Evolutionary conservation across 2,113 vertebrate species (phyloP).

Genomic region (Chaenocephalus aceratus): DNA sequence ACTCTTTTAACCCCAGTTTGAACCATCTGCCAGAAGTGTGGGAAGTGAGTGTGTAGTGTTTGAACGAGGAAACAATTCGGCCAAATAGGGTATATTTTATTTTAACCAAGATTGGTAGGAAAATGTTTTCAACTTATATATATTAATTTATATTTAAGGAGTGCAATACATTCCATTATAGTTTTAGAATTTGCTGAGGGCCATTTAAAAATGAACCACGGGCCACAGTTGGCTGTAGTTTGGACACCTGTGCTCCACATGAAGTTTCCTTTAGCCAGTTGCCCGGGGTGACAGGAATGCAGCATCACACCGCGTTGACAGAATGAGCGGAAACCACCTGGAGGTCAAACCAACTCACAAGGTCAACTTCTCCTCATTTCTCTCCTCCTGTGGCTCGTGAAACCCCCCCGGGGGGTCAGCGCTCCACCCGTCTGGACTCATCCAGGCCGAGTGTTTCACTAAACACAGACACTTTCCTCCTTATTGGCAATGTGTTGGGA

Average conservation of each 20-base stretch:
- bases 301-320: constrained; percentile 53
- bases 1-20: constrained; percentile 2
- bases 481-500: constrained; percentile 67
- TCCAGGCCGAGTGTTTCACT: constrained; percentile 38
- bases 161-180: too few species aligned
- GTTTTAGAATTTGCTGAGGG: too few species aligned
- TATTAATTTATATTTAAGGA: too few species aligned
- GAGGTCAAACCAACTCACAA: constrained; percentile 65
- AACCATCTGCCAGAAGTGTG: neutral
- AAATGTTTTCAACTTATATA: too few species aligned
- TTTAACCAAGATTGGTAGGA: too few species aligned
- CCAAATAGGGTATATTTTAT: too few species aligned
- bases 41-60: too few species aligned
- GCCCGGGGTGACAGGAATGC: constrained; percentile 50
- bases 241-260: neutral
- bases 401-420: constrained; percentile 14
- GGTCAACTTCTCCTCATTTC: constrained; percentile 56
- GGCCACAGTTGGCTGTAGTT: too few species aligned
- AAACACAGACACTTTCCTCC: constrained; percentile 53
- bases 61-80: too few species aligned
- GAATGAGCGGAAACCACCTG: constrained; percentile 68
- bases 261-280: neutral
- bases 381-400: constrained; percentile 34
- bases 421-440: constrained; percentile 44
- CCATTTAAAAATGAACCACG: too few species aligned